Base-by-base conservation (phyloP, 2,797 vertebrate species). In the Pipistrellus pipistrellus region DNA sequence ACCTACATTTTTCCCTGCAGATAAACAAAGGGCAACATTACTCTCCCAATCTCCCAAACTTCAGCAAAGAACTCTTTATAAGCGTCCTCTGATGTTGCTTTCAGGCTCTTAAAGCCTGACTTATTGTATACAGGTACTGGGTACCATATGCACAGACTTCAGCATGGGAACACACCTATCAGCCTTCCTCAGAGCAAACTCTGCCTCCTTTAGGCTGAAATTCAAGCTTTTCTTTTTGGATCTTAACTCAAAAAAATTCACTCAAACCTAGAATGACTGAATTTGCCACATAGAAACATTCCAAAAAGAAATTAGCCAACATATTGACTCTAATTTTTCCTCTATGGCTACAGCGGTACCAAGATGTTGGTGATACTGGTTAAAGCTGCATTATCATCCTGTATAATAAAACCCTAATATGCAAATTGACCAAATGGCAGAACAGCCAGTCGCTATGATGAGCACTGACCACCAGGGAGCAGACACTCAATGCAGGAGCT, bases 161-260 rank as follows among this genome's bases (percentile, higher is more conserved):
- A 38, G 30, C 53, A 53, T 77, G 8, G 44, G 7, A 86, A 53
- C 44, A 2, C 13, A 71, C 46, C 88, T 46, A 41, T 55, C n/a
- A 68, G 6, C 2, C 14, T 62, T 38, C 59, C 23, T 85, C 14
- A 27, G 18, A 72, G 41, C 5, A 87, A 85, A 85, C 32, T 84
- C 57, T 73, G 15, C 51, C 23, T 80, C n/a, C 62, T 89, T 62
- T 51, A 64, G 23, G 30, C 38, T 92, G 25, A 82, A 92, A 76
- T 4, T 88, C 68, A 68, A 23, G 73, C 21, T 93, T 27, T 88
- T 85, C 11, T 53, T 89, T 27, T 38, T 59, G 27, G 15, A 88
- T 92, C 55, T 32, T 75, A 69, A 77, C 57, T 92, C 32, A 20
- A 92, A 92, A 95, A 95, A 90, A 72, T 72, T 83, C 44, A 62